Evolutionary conservation across 2,888 invertebrate species (phyloP), one percentile per base, ranked within the genome.

Genomic region (Drosophila neonasuta): DNA sequence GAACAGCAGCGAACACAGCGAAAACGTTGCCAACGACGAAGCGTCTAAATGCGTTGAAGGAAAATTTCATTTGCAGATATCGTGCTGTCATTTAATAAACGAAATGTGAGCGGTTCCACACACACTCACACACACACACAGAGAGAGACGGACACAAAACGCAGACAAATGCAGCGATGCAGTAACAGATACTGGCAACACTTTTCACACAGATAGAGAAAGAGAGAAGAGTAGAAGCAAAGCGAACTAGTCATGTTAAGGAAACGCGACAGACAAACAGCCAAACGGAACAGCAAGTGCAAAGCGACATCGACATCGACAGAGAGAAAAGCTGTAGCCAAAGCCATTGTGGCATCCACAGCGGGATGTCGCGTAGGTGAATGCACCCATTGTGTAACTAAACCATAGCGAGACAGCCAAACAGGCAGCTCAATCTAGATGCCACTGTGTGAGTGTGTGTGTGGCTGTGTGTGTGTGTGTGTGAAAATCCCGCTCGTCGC

Each of bases 11-110:
- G 54, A 20, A 46, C 24, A 39, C 45, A 13, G 13, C 58, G 45
- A 34, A 39, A 44, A 48, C 50, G 50, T 60, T 58, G 81, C 63
- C 63, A 77, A 77, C 36, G 36, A n/a, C 36, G 70, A 45, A 11
- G 13, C 13, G 81, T 81, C 81, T 86, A 81, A 81, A 81, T 86
- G 81, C 77, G 87, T 82, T 83, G 78, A 86, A 83, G 72, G 81
- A 87, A 81, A 87, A 89, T 89, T 89, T 89, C 89, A 89, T 89
- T 89, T 87, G 89, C 86, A 89, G 90, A 89, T 89, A 89, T 89
- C 88, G 82, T 88, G 86, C 89, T 89, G 90, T 88, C 89, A 89
- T 88, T 88, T 89, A 88, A 89, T 88, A 88, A 87, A 84, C 87
- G 87, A 84, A 87, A 87, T 87, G 86, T 78, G 86, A 85, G 83